These are phyloP conservation scores for Orchesella cincta DNA, from an alignment of 1,140 invertebrate species.

Conservation along the genomic window DNA sequence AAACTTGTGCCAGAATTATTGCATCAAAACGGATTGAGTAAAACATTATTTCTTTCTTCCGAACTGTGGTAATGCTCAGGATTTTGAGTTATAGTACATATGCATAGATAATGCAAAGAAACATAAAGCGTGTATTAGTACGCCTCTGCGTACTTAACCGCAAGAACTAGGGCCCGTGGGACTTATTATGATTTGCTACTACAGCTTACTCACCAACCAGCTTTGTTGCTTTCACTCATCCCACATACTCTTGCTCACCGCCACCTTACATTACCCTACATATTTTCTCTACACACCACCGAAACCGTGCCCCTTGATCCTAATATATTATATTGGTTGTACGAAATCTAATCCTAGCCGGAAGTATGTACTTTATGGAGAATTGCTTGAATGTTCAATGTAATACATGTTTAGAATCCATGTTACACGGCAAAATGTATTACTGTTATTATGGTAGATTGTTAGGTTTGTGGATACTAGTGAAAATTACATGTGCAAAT, in stretches of 20 bases:
- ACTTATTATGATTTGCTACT: neutral
- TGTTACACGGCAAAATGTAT: no score
- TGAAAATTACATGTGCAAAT: neutral
- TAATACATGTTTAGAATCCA: no score
- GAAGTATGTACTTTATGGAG: neutral
- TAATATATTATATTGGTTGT: no score
- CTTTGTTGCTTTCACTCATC: no score
- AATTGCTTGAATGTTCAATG: neutral
- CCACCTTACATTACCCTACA: neutral
- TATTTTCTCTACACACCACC: no score
- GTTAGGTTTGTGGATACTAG: neutral
- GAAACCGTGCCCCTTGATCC: no score
- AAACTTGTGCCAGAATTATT: neutral
- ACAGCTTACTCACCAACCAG: no score
- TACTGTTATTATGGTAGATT: neutral
- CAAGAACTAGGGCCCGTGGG: neutral
- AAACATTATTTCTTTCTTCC: neutral
- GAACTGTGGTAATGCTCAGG: neutral
- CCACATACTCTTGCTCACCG: neutral
- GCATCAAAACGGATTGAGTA: neutral
- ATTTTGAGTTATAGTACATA: neutral
- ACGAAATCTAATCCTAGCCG: neutral
- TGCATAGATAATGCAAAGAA: neutral
- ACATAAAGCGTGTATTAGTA: neutral
- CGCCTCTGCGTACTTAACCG: neutral